Evolutionary conservation across 2,888 invertebrate species (phyloP), one percentile per base, ranked within the genome.

Genomic region (Cistogaster globosa): DNA sequence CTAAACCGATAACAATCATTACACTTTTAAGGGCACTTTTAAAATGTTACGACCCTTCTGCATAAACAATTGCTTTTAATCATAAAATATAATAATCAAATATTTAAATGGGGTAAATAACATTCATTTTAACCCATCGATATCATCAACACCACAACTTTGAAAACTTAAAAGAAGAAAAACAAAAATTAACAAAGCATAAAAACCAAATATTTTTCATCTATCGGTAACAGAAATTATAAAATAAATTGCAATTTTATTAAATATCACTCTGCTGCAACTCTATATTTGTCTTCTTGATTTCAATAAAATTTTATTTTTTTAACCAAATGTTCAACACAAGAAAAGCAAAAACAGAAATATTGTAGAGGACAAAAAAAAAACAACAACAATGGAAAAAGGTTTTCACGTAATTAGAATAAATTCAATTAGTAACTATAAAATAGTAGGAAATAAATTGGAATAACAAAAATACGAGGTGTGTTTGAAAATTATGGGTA

Each of bases 81-180:
- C 57, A 57, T 36, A 58, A 72, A 79, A 65, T 58, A 26, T 65
- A 22, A 71, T 63, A 79, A 71, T 71, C 55, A 79, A 77, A 69
- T 77, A 77, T 68, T 60, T 18, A 62, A 78, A 42, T 78, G 60
- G 36, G 57, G 20, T 68, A 45, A 69, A 69, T 60, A 53, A 53
- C 38, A 69, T 69, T 60, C 12, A 77, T 62, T 38, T 18, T 38
- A 51, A 26, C n/a, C 18, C 20, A 71, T 20, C 20, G n/a, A 72
- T 51, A 20, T 11, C 26, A 32, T 38, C 22, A 53, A 53, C 42
- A 12, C 11, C 12, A 42, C 42, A 12, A 42, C 12, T 26, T 26
- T 26, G 26, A 42, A 2, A 42, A 42, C 4, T 2, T 12, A 42
- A 12, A 11, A 12, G 11, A 42, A 42, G 42, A 2, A 12, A 7